Conservation (phyloP, 2,888 invertebrate species). For the Dryocosmus kuriphilus region DNA sequence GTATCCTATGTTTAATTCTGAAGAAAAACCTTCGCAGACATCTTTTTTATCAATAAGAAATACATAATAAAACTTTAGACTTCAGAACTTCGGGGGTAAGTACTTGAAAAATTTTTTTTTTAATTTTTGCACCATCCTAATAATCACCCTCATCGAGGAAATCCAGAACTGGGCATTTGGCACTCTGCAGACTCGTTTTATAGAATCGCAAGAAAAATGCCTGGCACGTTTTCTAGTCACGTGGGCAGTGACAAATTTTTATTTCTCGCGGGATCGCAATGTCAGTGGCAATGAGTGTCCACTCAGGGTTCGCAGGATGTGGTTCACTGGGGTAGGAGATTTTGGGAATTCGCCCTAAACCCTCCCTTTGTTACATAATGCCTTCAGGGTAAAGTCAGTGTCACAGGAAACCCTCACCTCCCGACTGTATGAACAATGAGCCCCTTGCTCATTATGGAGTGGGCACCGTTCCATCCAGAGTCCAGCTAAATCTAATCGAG, state of each 20-base stretch:
- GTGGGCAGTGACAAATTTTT: not conserved
- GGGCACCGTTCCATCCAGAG: constrained; percentile 64
- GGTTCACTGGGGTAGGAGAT: constrained; percentile 18
- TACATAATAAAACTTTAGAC: too few relatives aligned
- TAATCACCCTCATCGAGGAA: constrained; percentile 14
- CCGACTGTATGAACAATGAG: constrained; percentile 62
- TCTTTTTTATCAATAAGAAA: too few relatives aligned
- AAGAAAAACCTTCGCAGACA: too few relatives aligned
- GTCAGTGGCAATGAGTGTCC: constrained; percentile 40
- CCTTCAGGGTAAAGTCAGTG: constrained; percentile 46
- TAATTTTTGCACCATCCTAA: too few relatives aligned
- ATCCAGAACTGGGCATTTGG: constrained; percentile 14
- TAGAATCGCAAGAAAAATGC: constrained; percentile 28
- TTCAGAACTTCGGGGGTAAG: too few relatives aligned
- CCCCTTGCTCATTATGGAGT: constrained; percentile 69
- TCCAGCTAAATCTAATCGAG: constrained; percentile 72
- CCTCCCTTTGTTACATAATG: constrained; percentile 40
- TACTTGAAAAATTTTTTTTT: too few relatives aligned
- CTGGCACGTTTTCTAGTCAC: constrained; percentile 20
- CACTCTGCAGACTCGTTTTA: constrained; percentile 20
- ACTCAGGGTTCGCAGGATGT: constrained; percentile 25
- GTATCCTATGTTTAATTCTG: too few relatives aligned
- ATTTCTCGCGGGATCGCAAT: constrained; percentile 41
- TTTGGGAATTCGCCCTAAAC: not conserved
- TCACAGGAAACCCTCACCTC: constrained; percentile 45